Conservation (phyloP, 2,797 vertebrate genomes). For the Myotis planiceps region DNA sequence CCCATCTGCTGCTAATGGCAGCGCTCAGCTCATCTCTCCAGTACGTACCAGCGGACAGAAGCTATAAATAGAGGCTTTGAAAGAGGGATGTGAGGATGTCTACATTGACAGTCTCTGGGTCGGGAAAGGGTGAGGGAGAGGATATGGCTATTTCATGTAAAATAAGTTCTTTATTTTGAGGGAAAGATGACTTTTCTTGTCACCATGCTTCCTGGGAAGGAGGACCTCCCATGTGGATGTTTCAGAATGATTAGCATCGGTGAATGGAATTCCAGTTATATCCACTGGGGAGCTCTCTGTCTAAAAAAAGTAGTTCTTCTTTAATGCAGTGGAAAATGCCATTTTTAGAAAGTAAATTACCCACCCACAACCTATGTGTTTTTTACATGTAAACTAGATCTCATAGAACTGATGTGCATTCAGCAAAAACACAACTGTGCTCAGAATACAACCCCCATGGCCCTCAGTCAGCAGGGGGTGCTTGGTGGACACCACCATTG, state of each 20-base stretch:
- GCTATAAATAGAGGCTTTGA: constrained; percentile 19
- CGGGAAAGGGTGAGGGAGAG: background rate
- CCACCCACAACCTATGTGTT: background rate
- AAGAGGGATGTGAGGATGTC: background rate
- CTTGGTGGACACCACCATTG: background rate
- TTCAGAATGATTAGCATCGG: background rate
- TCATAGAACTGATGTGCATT: background rate
- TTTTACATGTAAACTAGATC: background rate
- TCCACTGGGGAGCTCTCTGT: background rate
- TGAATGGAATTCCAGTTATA: background rate
- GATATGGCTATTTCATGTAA: background rate
- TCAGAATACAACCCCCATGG: background rate
- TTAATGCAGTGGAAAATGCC: background rate
- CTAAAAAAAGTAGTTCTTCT: background rate
- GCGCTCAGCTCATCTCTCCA: background rate
- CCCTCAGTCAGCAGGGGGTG: background rate
- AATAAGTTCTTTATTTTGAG: background rate
- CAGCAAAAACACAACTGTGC: background rate
- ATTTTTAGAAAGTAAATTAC: background rate
- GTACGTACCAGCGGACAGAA: background rate
- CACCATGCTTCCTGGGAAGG: background rate
- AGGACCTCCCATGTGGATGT: background rate
- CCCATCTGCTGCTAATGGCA: constrained; percentile 26
- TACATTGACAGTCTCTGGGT: background rate
- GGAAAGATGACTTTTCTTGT: background rate